Evolutionary conservation across 2,888 invertebrate species (phyloP).

Genomic region (Nemotelus nigrinus): DNA sequence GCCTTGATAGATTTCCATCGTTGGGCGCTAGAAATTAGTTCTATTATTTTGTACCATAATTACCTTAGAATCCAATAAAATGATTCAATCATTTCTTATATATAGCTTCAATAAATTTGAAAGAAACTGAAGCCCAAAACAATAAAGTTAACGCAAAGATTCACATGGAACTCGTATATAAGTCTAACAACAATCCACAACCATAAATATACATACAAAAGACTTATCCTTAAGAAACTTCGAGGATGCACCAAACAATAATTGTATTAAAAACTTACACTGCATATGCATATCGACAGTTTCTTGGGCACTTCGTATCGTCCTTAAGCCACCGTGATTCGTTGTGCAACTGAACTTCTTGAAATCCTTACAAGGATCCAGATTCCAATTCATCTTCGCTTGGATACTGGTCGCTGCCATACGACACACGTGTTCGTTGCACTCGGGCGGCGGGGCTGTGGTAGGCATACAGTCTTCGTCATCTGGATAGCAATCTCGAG

Average conservation of each 20-base stretch:
- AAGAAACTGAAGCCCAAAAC: too few relatives aligned
- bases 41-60: too few relatives aligned
- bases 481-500: constrained; percentile 62
- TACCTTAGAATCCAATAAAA: too few relatives aligned
- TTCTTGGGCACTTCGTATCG: constrained; percentile 63
- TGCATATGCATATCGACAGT: constrained; percentile 63
- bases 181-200: too few relatives aligned
- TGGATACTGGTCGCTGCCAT: constrained; percentile 62
- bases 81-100: too few relatives aligned
- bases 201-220: too few relatives aligned
- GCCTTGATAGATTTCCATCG: too few relatives aligned
- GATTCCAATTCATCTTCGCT: constrained; percentile 62
- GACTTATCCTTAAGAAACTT: too few relatives aligned
- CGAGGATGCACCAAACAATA: neutral
- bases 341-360: constrained; percentile 63
- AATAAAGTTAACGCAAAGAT: too few relatives aligned
- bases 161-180: too few relatives aligned
- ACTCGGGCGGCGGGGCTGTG: constrained; percentile 60
- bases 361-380: constrained; percentile 63
- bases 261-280: constrained; percentile 56
- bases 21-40: too few relatives aligned
- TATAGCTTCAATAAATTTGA: too few relatives aligned
- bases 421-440: constrained; percentile 60
- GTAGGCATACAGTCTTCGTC: constrained; percentile 62
- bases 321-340: constrained; percentile 56